Evolutionary conservation across 2,113 vertebrate species (phyloP), one percentile per base, ranked within the genome.

Genomic region (Hippocampus barbouri): DNA sequence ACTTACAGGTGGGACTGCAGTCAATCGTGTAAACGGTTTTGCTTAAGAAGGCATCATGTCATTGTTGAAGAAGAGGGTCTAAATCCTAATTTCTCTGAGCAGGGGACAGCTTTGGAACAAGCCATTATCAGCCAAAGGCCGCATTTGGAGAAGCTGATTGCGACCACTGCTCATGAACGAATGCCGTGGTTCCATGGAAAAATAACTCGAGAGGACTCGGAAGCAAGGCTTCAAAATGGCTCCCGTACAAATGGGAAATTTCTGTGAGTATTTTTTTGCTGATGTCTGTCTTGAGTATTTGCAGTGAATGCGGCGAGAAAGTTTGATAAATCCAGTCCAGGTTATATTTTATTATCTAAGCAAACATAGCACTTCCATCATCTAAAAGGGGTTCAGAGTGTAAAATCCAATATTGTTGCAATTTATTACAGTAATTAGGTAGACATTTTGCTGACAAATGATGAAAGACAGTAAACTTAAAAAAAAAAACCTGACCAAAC

Each of bases 61-160:
- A 1, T 56, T 23, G 21, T n/a, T 56, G 53, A 41, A 20, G 41
- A n/a, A 43, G 21, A 34, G 30, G 1, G 2, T 38, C 27, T 65
- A n/a, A 40, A 49, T 47, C n/a, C 7, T 16, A 23, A 45, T 8
- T 63, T 40, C 8, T 83, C 41, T 68, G 30, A 83, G 16, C 78
- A 99, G 97, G 97, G 95, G 0, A 87, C 95, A 25, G 96, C 94
- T 57, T 90, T 98, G 69, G 97, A 99, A 56, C 96, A 97, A 87
- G 97, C 97, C 56, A 96, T 99, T 79, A 98, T 98, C 85, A 99
- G 97, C 77, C 97, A 99, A 87, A 95, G 94, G 64, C 97, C 97
- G 40, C 94, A 97, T 71, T 88, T 99, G 84, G 97, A 99, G 89
- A 98, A 99, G 82, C 72, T 96, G 60, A 97, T 99, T 4, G 94